A percentile compares a stretch with the other conserved stretches of the same genome.
These are phyloP conservation scores for Sebastes vulpes DNA, from an alignment of 2,797 vertebrate species.

Conservation along the genomic window DNA sequence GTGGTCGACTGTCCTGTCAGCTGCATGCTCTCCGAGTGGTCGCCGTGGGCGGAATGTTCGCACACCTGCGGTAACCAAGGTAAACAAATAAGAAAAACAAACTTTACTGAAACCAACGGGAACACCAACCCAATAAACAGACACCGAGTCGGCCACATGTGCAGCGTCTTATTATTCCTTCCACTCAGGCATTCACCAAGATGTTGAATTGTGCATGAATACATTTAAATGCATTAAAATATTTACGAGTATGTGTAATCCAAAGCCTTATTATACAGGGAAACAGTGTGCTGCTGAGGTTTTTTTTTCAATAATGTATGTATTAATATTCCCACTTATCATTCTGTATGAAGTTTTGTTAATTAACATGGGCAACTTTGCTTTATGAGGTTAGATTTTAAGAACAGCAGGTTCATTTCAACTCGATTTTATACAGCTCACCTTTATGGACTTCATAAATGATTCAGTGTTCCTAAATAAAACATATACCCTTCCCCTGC, in stretches of 20 bases:
- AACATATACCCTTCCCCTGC: slow-evolving; percentile 42
- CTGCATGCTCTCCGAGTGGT: slow-evolving; percentile 94
- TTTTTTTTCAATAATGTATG: slow-evolving; percentile 6
- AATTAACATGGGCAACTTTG: slow-evolving; percentile 46
- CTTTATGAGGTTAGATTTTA: slow-evolving; percentile 42
- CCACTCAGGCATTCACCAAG: slow-evolving; percentile 41
- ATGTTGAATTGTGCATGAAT: slow-evolving; percentile 68
- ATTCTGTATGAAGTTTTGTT: slow-evolving; percentile 32
- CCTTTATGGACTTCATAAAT: slow-evolving; percentile 59
- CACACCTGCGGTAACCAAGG: slow-evolving; percentile 91
- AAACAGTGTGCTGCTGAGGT: not conserved
- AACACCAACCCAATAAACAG: slow-evolving; percentile 20
- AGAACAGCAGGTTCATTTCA: slow-evolving; percentile 51
- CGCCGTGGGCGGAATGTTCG: slow-evolving; percentile 92
- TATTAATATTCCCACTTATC: slow-evolving; percentile 33
- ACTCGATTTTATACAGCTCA: slow-evolving; percentile 26
- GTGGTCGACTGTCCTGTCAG: slow-evolving; percentile 91
- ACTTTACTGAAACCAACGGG: slow-evolving; percentile 5
- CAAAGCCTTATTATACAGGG: slow-evolving; percentile 51
- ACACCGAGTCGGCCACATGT: slow-evolving; percentile 9
- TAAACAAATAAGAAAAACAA: slow-evolving; percentile 68
- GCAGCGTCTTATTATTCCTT: slow-evolving; percentile 55
- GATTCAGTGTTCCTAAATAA: slow-evolving; percentile 65
- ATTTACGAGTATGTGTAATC: slow-evolving; percentile 58
- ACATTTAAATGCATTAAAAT: slow-evolving; percentile 77